Base-by-base conservation (phyloP, 2,113 vertebrate genomes). In the Burhinus oedicnemus region DNA sequence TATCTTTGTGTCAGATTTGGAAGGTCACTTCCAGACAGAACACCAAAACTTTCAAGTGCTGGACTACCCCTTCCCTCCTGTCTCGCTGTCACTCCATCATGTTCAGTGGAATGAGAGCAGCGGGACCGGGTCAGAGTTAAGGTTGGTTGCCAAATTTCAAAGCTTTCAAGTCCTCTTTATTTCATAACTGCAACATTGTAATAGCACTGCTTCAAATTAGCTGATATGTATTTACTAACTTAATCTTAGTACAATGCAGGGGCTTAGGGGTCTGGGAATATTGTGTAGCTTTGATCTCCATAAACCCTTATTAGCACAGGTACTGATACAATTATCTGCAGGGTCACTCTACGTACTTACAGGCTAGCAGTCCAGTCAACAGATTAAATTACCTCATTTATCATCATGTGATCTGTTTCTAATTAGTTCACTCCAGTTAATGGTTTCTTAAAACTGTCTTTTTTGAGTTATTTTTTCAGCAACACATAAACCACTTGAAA, bases 351-450 rank as follows among this genome's bases (percentile, higher is more conserved):
- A 76, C 82, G 47, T 91, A 72, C 87, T 95, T 78, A 54, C 13
- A 94, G 76, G 23, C 79, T 95, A 94, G 76, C 62, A 90, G 82
- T 79, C 76, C 72, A 93, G 90, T 89, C 89, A 91, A 44, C 94
- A 95, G 40, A 94, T 87, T 88, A 90, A 93, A 95, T 89, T 93
- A 83, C 84, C 58, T 95, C 89, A 97, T 97, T 95, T 95, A 95
- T 97, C 95, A 97, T 94, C 36, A 40, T 84, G 76, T 93, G 94
- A 95, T 93, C 89, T 97, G 92, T 87, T 97, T 97, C 89, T 97
- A 95, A 97, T 97, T 95, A 97, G 75, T 89, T 84, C 49, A 55
- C 40, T 64, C 29, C 42, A 82, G 84, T 89, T 94, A 96, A 97
- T 95, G 65, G 85, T 95, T 97, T 89, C 91, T 96, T 93, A 89